These are phyloP conservation scores for Arizona elegans DNA, from an alignment of 2,113 vertebrate genomes.

Conservation along the genomic window DNA sequence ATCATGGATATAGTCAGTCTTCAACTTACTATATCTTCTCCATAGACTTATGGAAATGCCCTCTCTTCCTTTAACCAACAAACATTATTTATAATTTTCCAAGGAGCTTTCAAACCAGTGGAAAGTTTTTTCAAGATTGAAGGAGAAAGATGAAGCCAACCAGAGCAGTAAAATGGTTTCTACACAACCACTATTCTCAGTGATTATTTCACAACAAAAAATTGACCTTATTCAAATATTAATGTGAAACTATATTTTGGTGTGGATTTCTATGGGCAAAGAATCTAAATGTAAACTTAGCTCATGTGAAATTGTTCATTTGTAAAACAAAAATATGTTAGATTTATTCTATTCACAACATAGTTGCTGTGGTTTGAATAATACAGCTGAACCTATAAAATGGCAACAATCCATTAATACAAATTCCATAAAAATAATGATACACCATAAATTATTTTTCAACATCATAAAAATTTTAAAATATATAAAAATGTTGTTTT, in stretches of 20 bases:
- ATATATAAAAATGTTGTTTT: conserved; percentile 67
- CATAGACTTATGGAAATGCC: neutral
- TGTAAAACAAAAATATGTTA: conserved; percentile 46
- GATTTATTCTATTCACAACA: conserved; percentile 54
- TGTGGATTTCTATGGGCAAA: conserved; percentile 1
- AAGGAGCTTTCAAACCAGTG: neutral
- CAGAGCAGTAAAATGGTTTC: neutral
- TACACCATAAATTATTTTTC: conserved; percentile 58
- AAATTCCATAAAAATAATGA: conserved; percentile 58
- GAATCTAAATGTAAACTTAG: neutral
- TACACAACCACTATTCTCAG: neutral
- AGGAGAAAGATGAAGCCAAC: neutral
- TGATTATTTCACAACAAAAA: neutral
- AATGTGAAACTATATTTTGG: fast-evolving
- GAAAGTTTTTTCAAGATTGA: neutral
- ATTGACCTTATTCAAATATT: neutral
- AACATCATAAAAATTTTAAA: conserved; percentile 62
- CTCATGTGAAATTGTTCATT: conserved; percentile 34
- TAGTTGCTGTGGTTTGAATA: conserved; percentile 44
- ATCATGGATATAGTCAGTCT: neutral
- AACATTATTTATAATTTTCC: neutral
- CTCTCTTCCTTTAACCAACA: neutral
- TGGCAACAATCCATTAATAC: conserved; percentile 57
- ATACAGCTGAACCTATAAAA: conserved; percentile 38
- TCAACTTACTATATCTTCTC: neutral